These are phyloP conservation scores for Nemapogon koenigi DNA, from an alignment of 2,888 invertebrate species.

Conservation along the genomic window DNA sequence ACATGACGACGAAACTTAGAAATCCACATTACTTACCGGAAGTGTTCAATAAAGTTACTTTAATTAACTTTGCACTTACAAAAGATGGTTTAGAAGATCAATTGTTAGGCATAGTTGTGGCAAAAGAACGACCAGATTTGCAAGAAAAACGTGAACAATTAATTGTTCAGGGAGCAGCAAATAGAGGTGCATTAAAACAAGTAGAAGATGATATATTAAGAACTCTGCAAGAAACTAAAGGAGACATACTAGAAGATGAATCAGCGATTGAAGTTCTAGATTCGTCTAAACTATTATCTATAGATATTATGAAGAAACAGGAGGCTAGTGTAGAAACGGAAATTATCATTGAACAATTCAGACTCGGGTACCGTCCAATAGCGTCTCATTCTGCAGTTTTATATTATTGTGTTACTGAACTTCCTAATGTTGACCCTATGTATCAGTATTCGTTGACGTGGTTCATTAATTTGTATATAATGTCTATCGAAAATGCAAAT, in stretches of 20 bases:
- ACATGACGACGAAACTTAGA: slow-evolving; percentile 81
- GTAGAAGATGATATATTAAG: slow-evolving; percentile 89
- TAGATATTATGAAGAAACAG: slow-evolving; percentile 84
- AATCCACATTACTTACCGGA: slow-evolving; percentile 89
- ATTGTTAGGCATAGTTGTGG: slow-evolving; percentile 82
- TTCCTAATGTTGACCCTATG: slow-evolving; percentile 87
- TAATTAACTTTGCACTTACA: slow-evolving; percentile 85
- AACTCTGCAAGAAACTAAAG: slow-evolving; percentile 81
- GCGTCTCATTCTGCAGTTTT: slow-evolving; percentile 81
- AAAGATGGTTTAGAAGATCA: slow-evolving; percentile 85
- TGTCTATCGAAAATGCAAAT: slow-evolving; percentile 77
- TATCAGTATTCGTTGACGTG: slow-evolving; percentile 87
- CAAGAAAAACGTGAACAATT: slow-evolving; percentile 82
- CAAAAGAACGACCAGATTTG: slow-evolving; percentile 83
- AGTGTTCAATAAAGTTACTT: slow-evolving; percentile 81
- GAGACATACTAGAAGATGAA: slow-evolving; percentile 92
- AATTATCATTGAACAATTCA: slow-evolving; percentile 76
- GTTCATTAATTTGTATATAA: slow-evolving; percentile 84
- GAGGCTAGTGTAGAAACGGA: slow-evolving; percentile 79
- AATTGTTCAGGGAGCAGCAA: slow-evolving; percentile 79
- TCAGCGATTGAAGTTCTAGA: slow-evolving; percentile 86
- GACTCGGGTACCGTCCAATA: slow-evolving; percentile 77
- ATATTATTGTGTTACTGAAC: slow-evolving; percentile 83
- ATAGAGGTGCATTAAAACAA: slow-evolving; percentile 80
- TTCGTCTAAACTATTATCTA: slow-evolving; percentile 81